Evolutionary conservation across 2,797 vertebrate species (phyloP).

Genomic region (Malacoraja senta): DNA sequence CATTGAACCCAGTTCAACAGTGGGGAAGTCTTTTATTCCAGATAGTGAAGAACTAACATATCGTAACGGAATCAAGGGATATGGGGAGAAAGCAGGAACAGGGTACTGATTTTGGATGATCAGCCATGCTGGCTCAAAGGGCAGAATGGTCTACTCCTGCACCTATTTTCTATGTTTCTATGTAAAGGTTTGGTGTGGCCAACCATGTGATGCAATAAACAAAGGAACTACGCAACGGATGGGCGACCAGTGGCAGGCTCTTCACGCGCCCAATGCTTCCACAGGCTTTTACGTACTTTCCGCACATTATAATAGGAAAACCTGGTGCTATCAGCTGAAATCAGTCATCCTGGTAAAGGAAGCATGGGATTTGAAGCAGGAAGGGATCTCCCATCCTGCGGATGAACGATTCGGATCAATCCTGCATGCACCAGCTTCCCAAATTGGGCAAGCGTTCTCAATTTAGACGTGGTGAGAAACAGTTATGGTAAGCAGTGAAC

Average conservation of each 20-base stretch:
- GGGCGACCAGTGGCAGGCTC: constrained; percentile 47
- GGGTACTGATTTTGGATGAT: too few species aligned
- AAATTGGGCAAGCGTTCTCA: constrained; percentile 48
- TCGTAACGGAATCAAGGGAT: too few species aligned
- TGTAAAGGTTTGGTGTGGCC: constrained; percentile 40
- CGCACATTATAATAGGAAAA: constrained; percentile 48
- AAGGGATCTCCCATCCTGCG: constrained; percentile 69
- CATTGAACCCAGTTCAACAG: constrained; percentile 8
- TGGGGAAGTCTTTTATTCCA: constrained; percentile 41
- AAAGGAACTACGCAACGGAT: constrained; percentile 69
- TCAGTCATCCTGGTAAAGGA: constrained; percentile 66
- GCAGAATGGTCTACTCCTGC: too few species aligned
- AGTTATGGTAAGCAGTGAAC: neutral
- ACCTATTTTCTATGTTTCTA: too few species aligned
- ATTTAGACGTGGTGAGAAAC: constrained; percentile 42
- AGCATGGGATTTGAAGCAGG: constrained; percentile 56
- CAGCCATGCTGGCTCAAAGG: too few species aligned
- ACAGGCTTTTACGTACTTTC: constrained; percentile 38
- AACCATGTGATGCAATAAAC: constrained; percentile 44
- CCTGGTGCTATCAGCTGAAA: constrained; percentile 52
- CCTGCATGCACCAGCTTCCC: constrained; percentile 51
- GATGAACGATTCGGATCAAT: constrained; percentile 60
- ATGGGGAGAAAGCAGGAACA: too few species aligned
- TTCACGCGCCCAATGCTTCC: constrained; percentile 46
- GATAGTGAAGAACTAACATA: neutral